Percentiles rank a stretch among this genome's conserved stretches.
phyloP scores from a whole-genome alignment of 2,888 invertebrate species.

The Hypena proboscidalis region DNA sequence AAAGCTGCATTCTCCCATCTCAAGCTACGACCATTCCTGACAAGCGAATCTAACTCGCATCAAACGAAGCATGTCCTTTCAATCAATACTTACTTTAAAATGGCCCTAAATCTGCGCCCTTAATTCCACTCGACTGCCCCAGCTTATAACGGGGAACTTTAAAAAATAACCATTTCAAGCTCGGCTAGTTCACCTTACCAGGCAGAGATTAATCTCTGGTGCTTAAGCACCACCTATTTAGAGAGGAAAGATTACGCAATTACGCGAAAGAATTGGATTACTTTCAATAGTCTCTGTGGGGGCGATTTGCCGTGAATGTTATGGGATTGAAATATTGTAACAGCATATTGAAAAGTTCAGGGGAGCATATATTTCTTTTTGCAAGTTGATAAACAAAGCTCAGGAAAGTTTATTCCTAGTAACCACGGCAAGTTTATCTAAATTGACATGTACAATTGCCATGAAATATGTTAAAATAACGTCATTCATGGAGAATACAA shows the following conservation, averaged over 20 bases:
- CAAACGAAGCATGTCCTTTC: slow-evolving; percentile 64
- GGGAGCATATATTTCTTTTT: no score
- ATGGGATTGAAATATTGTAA: slow-evolving; percentile 16
- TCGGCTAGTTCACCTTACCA: slow-evolving; percentile 68
- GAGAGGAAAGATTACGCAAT: slow-evolving; percentile 75
- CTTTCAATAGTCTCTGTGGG: slow-evolving; percentile 45
- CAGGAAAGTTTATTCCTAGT: not conserved
- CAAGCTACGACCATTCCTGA: no score
- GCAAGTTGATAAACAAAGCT: no score
- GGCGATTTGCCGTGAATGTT: slow-evolving; percentile 32
- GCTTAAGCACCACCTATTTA: slow-evolving; percentile 66
- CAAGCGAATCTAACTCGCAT: no score
- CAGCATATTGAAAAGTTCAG: slow-evolving; percentile 5
- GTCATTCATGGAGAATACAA: no score
- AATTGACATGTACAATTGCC: not conserved
- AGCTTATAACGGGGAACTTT: slow-evolving; percentile 61
- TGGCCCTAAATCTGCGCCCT: slow-evolving; percentile 68
- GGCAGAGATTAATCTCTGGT: slow-evolving; percentile 34
- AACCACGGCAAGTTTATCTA: not conserved
- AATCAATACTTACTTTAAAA: slow-evolving; percentile 72
- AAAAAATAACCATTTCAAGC: slow-evolving; percentile 79
- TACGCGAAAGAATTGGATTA: slow-evolving; percentile 69
- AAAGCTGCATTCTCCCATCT: no score
- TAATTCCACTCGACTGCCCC: slow-evolving; percentile 54
- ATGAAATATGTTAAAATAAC: no score